A percentile compares a stretch with the other conserved stretches of the same genome.
These are phyloP conservation scores for Crypturellus undulatus DNA, from an alignment of 2,113 vertebrate species.

Conservation along the genomic window DNA sequence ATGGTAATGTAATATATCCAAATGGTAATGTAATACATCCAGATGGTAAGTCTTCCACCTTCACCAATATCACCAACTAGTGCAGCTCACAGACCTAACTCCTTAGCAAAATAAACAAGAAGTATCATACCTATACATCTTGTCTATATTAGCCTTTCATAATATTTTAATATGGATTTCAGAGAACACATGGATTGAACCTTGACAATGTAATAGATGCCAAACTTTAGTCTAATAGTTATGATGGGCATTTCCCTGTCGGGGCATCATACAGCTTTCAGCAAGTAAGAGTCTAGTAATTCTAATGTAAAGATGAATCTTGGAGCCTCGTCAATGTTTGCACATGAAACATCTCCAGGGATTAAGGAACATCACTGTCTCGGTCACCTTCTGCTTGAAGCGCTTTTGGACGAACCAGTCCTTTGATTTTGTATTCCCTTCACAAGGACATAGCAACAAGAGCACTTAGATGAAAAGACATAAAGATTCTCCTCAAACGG, in stretches of 20 bases:
- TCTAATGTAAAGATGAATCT: neutral
- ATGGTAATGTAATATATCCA: rapidly evolving
- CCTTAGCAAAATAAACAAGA: neutral
- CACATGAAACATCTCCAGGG: neutral
- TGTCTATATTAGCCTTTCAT: neutral
- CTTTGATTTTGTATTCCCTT: neutral
- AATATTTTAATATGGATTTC: neutral
- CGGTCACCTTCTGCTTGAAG: neutral
- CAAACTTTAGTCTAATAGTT: neutral
- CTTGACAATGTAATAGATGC: neutral
- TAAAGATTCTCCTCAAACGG: neutral
- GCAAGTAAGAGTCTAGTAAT: neutral
- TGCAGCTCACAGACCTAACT: neutral
- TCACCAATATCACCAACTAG: neutral
- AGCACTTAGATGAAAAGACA: neutral
- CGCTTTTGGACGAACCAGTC: neutral
- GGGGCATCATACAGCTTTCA: neutral
- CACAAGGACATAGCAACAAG: neutral
- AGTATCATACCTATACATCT: neutral
- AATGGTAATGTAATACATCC: neutral
- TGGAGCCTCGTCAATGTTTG: neutral
- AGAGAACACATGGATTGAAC: neutral
- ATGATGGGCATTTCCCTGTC: neutral
- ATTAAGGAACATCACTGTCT: neutral
- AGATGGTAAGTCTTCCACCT: neutral